Conservation (phyloP, 1,140 invertebrate species). For the Drosophila lacteicornis region DNA sequence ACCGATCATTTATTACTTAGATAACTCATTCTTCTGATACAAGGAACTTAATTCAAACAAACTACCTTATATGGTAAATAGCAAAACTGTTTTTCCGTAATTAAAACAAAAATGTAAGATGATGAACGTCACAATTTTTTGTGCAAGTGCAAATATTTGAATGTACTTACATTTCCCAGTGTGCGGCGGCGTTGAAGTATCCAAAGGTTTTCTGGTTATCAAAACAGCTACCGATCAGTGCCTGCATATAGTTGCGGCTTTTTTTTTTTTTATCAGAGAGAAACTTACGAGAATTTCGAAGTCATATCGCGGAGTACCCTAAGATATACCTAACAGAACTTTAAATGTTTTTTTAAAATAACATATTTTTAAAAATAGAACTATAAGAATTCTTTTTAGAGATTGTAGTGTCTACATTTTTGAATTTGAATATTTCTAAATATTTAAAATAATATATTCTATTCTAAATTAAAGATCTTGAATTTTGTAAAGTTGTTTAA, state of each 20-base stretch:
- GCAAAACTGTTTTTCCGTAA: not conserved
- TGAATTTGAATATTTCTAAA: too few species aligned
- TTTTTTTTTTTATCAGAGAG: constrained; percentile 15
- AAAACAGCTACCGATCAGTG: constrained; percentile 47
- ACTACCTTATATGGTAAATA: not conserved
- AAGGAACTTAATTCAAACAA: not conserved
- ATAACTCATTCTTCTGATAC: too few species aligned
- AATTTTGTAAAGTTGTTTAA: too few species aligned
- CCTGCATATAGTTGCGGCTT: constrained; percentile 4
- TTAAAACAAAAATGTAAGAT: constrained; percentile 2
- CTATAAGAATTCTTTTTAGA: too few species aligned
- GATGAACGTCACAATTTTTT: constrained; percentile 6
- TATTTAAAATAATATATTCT: too few species aligned
- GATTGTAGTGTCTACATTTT: too few species aligned
- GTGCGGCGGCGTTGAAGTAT: constrained; percentile 2
- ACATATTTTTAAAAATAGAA: too few species aligned
- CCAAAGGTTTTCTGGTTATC: constrained; percentile 38
- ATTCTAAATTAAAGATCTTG: not conserved
- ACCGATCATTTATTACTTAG: too few species aligned
- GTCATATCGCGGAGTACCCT: not conserved
- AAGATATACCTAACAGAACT: not conserved
- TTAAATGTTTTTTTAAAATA: too few species aligned
- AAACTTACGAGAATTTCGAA: not conserved
- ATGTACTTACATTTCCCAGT: constrained; percentile 3
- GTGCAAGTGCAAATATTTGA: constrained; percentile 31